Base-by-base conservation (phyloP, 2,888 invertebrate genomes). In the Cheilosia vulpina region DNA sequence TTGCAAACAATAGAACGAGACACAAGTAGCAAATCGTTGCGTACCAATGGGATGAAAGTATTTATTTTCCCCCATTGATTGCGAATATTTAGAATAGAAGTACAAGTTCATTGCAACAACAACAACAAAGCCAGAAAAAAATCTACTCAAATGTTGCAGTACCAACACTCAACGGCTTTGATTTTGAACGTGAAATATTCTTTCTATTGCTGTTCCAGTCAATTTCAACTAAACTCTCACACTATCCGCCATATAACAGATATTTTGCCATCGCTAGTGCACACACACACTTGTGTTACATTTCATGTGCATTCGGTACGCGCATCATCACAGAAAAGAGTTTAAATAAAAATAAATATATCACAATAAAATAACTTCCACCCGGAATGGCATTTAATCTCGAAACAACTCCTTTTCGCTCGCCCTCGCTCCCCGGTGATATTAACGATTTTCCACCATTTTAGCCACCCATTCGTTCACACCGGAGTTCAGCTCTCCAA, bases 321-420 rank as follows among this genome's bases (percentile, higher is more conserved):
- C 19, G 31, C 65, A 76, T 58, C 63, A 69, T 65, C 52, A 21
- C 58, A n/a, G 34, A 65, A 81, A 52, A 69, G n/a, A 52, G 43
- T 55, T n/a, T n/a, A 41, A 27, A 65, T 1, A 6, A 19, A 38
- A 19, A 21, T 2, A 21, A 53, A 47, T 17, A 55, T 24, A 38
- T 55, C 50, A 69, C 65, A 83, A 78, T 55, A 62, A 66, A 65
- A 65, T 17, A 65, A 52, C 71, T 38, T 45, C 19, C 75, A 62
- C 45, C 69, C 63, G 57, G 69, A 58, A 69, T 76, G 76, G 55
- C 58, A 77, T 82, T 77, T 78, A 78, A 69, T 83, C 82, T 83
- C 63, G 66, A 50, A 73, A 60, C 78, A 69, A 55, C 50, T 55
- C 11, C 68, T 52, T 63, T 75, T 58, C 65, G 53, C 47, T 43